Conservation (phyloP, 1,140 invertebrate genomes). For the Apis laboriosa region DNA sequence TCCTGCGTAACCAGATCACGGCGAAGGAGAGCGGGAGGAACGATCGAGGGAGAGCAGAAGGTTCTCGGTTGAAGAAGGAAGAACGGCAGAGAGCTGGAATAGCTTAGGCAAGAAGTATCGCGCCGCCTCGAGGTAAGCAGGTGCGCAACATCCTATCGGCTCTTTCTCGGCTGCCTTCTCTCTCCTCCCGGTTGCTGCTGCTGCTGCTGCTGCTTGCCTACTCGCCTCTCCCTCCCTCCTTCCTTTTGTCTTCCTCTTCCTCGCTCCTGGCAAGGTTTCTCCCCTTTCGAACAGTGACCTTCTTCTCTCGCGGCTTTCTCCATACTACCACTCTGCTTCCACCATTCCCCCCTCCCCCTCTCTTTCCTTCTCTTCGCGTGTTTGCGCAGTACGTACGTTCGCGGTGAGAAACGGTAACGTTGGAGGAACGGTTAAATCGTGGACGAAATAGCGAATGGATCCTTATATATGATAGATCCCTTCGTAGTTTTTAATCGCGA, state of each 20-base stretch:
- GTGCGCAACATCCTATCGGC: slow-evolving; percentile 67
- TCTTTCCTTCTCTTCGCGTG: not conserved
- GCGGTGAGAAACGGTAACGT: slow-evolving; percentile 43
- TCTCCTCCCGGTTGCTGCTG: slow-evolving; percentile 14
- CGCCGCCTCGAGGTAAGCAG: slow-evolving; percentile 70
- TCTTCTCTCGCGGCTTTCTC: not conserved
- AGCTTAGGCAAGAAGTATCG: slow-evolving; percentile 56
- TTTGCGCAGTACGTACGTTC: slow-evolving; percentile 26
- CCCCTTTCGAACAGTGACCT: not conserved
- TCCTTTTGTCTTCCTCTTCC: not conserved
- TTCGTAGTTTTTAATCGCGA: slow-evolving; percentile 6
- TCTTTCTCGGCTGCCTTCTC: slow-evolving; percentile 25
- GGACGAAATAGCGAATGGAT: slow-evolving; percentile 30
- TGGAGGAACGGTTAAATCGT: slow-evolving; percentile 68
- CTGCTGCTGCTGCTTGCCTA: not conserved
- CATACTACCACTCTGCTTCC: not conserved
- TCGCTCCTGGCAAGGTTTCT: not conserved
- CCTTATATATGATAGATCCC: slow-evolving; percentile 1
- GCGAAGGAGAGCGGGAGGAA: slow-evolving; percentile 31
- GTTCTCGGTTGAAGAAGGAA: not conserved
- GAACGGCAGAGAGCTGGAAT: slow-evolving; percentile 37
- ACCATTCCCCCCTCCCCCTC: not conserved
- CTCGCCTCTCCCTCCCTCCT: not conserved
- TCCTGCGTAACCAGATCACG: slow-evolving; percentile 68
- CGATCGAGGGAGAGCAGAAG: not conserved